Evolutionary conservation across 2,113 vertebrate genomes (phyloP).

Genomic region (Pseudorectes ferrugineus): DNA sequence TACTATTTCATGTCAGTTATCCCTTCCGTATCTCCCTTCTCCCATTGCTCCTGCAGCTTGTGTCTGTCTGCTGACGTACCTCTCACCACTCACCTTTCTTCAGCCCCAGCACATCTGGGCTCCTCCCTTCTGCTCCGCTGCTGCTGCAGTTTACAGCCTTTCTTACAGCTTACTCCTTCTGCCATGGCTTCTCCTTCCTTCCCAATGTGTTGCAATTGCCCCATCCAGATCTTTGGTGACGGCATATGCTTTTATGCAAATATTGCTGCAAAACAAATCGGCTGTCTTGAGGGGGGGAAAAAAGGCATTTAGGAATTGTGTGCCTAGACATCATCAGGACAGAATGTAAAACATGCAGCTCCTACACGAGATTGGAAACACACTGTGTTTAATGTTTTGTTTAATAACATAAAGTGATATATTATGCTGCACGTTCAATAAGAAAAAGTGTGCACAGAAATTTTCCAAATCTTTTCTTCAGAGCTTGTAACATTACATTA

Average conservation of each 20-base stretch:
- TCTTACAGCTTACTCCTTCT: not conserved
- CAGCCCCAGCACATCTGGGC: not conserved
- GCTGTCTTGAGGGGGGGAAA: not conserved
- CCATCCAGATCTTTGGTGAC: not conserved
- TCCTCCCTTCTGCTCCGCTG: not conserved
- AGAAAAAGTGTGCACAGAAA: constrained; percentile 6
- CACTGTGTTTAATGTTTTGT: not conserved
- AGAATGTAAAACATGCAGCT: not conserved
- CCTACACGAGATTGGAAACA: not conserved
- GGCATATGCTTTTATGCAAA: not conserved
- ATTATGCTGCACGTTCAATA: constrained; percentile 10
- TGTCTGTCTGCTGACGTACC: accelerated
- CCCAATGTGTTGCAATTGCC: accelerated
- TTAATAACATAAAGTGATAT: not conserved
- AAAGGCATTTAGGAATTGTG: not conserved
- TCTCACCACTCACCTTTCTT: accelerated
- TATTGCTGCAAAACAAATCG: not conserved
- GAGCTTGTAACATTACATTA: not conserved
- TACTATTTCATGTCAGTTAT: not conserved
- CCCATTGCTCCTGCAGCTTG: accelerated
- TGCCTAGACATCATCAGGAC: not conserved
- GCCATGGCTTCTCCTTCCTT: not conserved
- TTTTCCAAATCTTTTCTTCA: constrained; percentile 36
- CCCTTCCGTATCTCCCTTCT: not conserved
- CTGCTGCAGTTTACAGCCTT: not conserved